These are phyloP conservation scores for Toxonevra muliebris DNA, from an alignment of 2,888 invertebrate genomes.

Conservation along the genomic window DNA sequence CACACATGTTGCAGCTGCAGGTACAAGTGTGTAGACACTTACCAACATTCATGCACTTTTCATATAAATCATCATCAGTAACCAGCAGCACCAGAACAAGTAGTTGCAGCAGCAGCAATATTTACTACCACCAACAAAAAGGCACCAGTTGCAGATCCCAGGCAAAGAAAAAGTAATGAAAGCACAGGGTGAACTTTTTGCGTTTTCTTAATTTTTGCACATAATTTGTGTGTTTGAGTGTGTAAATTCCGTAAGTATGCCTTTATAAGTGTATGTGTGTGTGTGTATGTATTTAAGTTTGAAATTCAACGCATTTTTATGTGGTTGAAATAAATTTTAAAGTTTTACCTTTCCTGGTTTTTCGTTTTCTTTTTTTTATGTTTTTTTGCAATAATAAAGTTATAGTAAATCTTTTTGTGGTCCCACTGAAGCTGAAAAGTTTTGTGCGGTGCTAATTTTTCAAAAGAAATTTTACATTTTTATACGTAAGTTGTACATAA, in stretches of 20 bases:
- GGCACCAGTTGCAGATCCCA: slow-evolving; percentile 21
- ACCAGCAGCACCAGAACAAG: slow-evolving; percentile 19
- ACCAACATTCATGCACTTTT: slow-evolving; percentile 20
- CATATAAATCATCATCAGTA: slow-evolving; percentile 34
- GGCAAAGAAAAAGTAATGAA: neutral
- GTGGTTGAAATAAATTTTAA: neutral
- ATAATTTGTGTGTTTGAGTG: slow-evolving; percentile 12
- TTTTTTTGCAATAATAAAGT: too few relatives aligned
- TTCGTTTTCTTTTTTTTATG: too few relatives aligned
- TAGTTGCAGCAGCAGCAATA: neutral
- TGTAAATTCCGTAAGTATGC: neutral
- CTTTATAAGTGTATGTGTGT: neutral
- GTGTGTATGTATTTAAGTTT: slow-evolving; percentile 6
- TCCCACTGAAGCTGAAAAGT: too few relatives aligned
- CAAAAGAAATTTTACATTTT: too few relatives aligned
- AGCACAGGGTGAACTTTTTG: slow-evolving; percentile 4
- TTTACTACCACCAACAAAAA: neutral
- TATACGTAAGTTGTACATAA: too few relatives aligned
- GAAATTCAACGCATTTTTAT: neutral
- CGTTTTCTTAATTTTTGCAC: slow-evolving; percentile 27
- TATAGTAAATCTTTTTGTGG: too few relatives aligned
- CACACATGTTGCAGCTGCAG: neutral
- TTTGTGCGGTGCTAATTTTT: too few relatives aligned
- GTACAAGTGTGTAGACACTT: neutral
- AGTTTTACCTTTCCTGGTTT: neutral